phyloP scores from a whole-genome alignment of 2,113 vertebrate genomes.

The Lipotes vexillifer region DNA sequence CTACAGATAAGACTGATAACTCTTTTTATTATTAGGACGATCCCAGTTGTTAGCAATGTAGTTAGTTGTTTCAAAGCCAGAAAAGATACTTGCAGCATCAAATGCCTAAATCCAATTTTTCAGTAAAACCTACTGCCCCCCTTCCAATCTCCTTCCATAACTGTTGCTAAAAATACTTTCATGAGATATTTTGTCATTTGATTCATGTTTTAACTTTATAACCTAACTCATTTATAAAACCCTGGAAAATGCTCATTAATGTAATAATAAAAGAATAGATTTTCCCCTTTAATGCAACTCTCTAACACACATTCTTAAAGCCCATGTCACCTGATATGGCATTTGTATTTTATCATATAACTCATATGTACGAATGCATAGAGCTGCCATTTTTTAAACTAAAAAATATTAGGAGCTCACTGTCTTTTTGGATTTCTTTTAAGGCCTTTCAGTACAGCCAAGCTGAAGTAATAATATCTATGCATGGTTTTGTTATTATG shows the following conservation, averaged over 20 bases:
- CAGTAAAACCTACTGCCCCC: slow-evolving; percentile 9
- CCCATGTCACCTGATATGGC: not conserved
- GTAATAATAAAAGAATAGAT: slow-evolving; percentile 1
- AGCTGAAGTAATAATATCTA: slow-evolving; percentile 14
- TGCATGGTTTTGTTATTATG: not conserved
- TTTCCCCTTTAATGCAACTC: not conserved
- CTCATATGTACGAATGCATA: slow-evolving; percentile 15
- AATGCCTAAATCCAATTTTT: not conserved
- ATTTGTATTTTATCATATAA: slow-evolving; percentile 39
- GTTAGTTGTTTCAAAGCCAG: slow-evolving; percentile 40
- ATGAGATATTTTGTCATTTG: not conserved
- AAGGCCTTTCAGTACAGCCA: slow-evolving; percentile 64
- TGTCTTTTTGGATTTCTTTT: slow-evolving; percentile 55
- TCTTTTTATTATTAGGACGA: not conserved
- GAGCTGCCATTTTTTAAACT: slow-evolving; percentile 56
- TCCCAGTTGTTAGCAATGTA: slow-evolving; percentile 10
- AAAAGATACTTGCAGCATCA: not conserved
- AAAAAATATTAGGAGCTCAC: slow-evolving; percentile 3
- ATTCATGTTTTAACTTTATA: slow-evolving; percentile 24
- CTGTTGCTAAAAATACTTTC: slow-evolving; percentile 21
- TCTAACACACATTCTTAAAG: not conserved
- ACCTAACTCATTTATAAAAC: not conserved
- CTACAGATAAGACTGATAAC: not conserved
- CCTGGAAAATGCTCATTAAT: not conserved
- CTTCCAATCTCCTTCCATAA: slow-evolving; percentile 26